Percentiles rank a stretch among this genome's conserved stretches.
phyloP scores from a whole-genome alignment of 2,113 vertebrate species.

The Thalassarche chlororhynchos region DNA sequence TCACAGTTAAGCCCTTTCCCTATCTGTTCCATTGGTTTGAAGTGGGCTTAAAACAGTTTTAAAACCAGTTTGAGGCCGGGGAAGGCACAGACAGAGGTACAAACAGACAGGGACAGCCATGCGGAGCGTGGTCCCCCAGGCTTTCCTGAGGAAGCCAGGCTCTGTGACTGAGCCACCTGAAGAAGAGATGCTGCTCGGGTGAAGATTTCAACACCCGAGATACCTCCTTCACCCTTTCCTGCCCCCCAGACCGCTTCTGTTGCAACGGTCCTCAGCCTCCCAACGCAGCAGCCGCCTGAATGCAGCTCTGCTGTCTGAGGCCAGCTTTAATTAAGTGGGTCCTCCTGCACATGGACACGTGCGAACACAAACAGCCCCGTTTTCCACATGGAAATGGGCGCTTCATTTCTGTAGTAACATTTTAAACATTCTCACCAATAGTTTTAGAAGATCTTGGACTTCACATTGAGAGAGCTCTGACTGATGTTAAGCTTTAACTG shows the following conservation, averaged over 20 bases:
- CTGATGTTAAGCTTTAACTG: neutral
- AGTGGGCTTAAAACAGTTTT: neutral
- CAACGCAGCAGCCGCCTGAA: neutral
- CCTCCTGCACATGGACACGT: neutral
- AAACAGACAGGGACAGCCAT: neutral
- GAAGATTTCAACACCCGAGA: neutral
- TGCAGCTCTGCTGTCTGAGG: neutral
- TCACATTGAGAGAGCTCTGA: neutral
- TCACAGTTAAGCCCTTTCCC: neutral
- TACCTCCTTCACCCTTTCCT: neutral
- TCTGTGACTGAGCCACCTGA: neutral
- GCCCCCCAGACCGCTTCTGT: neutral
- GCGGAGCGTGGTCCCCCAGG: fast-evolving
- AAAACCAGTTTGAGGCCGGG: neutral
- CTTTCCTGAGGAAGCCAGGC: neutral
- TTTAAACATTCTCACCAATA: neutral
- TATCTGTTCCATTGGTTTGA: neutral
- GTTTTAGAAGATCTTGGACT: neutral
- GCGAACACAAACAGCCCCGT: neutral
- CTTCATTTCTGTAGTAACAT: neutral
- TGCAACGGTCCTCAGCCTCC: neutral
- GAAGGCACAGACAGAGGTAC: neutral
- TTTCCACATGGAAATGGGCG: neutral
- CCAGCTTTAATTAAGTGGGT: neutral
- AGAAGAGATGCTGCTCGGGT: neutral